phyloP scores from a whole-genome alignment of 2,797 vertebrate species.

The Allobates femoralis region DNA sequence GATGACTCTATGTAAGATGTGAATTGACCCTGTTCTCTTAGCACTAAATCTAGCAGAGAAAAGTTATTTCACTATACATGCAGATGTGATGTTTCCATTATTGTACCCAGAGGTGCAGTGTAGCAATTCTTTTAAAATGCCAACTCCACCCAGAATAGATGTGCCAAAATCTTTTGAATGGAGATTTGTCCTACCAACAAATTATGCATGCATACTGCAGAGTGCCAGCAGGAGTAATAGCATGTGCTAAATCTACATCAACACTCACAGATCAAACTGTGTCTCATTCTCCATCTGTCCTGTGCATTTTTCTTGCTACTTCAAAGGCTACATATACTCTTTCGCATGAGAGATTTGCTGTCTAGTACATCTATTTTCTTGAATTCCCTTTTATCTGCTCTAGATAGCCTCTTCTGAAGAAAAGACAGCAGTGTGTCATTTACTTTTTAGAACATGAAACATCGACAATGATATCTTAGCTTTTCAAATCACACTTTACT shows the following conservation, averaged over 20 bases:
- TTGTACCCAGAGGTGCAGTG: constrained; percentile 40
- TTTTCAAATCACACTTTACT: constrained; percentile 6
- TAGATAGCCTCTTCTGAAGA: constrained; percentile 14
- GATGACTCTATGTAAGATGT: constrained; percentile 27
- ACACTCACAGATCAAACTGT: constrained; percentile 55
- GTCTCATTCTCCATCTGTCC: constrained; percentile 47
- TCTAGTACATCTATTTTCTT: constrained; percentile 33
- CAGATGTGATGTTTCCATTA: constrained; percentile 42
- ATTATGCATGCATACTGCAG: constrained; percentile 45
- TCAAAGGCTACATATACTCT: constrained; percentile 42
- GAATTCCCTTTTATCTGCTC: constrained; percentile 35
- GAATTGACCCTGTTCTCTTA: constrained; percentile 40
- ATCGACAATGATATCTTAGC: not conserved
- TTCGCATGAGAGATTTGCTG: constrained; percentile 20
- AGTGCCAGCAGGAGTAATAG: constrained; percentile 50
- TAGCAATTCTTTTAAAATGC: constrained; percentile 16
- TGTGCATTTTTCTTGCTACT: constrained; percentile 43
- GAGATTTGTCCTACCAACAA: constrained; percentile 21
- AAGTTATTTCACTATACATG: constrained; percentile 43
- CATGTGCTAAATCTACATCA: constrained; percentile 50
- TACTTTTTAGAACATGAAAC: constrained; percentile 29
- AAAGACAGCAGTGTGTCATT: not conserved
- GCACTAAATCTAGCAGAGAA: constrained; percentile 13
- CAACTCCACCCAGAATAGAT: constrained; percentile 23
- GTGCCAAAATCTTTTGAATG: constrained; percentile 29